Base-by-base conservation (phyloP, 2,113 vertebrate genomes). In the Lipophrys pholis region DNA sequence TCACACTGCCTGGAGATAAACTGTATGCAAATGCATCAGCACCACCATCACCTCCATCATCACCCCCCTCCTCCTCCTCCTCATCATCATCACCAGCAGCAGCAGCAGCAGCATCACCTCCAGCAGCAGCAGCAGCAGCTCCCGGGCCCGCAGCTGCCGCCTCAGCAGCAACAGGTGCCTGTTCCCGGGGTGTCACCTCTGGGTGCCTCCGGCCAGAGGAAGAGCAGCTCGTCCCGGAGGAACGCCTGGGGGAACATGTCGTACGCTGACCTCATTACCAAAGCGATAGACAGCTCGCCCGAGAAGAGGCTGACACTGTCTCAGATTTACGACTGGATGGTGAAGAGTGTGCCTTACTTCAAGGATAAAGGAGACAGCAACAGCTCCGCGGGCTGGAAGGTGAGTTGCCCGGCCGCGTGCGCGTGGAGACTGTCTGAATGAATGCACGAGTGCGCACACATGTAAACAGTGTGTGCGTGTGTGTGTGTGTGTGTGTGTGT, bases 321-420 rank as follows among this genome's bases (percentile, higher is more conserved):
- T 7, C 97, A 98, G 94, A 98, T 99, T 77, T 99, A 98, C 90
- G 97, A 99, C 91, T 98, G 97, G 97, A 99, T 98, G 97, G 97
- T 98, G 66, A 96, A 96, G 91, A 97, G 94, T 38, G 96, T 98
- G 16, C 96, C 97, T 16, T 98, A 98, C 92, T 99, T 98, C 94
- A 99, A 97, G 85, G 97, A 99, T 82, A 98, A 98, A 87, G 96
- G 96, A 30, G 97, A 97, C 93, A 98, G 94, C 85, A 97, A 97
- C 89, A 97, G 96, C 83, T 97, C 96, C 0, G 96, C 97, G 1
- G 97, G 97, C 30, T 98, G 97, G 97, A 98, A 99, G 96, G 97
- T 98, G 88, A 94, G 94, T 71, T n/a, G n/a, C 51, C 8, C 1
- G 6, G 56, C 11, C 16, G n/a, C 41, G 15, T 35, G 7, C 16